Base-by-base conservation (phyloP, 2,113 vertebrate genomes). In the Aspiorhynchus laticeps region DNA sequence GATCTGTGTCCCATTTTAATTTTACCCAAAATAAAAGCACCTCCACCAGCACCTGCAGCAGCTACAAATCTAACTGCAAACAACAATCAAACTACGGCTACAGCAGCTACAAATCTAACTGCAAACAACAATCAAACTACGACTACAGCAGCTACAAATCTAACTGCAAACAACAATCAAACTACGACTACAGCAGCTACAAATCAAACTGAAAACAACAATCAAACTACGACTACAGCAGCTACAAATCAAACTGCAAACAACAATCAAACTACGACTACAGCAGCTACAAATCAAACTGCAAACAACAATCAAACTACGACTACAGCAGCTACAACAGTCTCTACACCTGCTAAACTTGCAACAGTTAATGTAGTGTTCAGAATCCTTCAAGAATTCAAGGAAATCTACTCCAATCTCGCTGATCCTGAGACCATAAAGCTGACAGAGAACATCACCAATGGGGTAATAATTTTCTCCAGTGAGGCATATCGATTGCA, bases 371-470 rank as follows among this genome's bases (percentile, higher is more conserved):
- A 21, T 53, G 3, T 77, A 10, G 14, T 10, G 12, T 77, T 77
- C 46, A 77, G 10, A 17, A 19, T 77, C 7, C 0, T 0, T 10
- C 12, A 77, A 8, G 1, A 1, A 0, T 77, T 15, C n/a, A 7
- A 77, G 11, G 2, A 0, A 0, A 19, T 0, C 12, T 76, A 28
- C 43, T 0, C 14, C n/a, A 0, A 77, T 46, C 12, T 31, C n/a
- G 4, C 0, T 51, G 0, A 51, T 28, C 1, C 11, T 26, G n/a
- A 46, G 6, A 28, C 74, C n/a, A 48, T 0, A 28, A 0, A 6
- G 1, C 38, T 46, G 24, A 0, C 24, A n/a, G 3, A 9, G 1
- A n/a, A 0, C 24, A 48, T 76, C 24, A 48, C 5, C 12, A 1
- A 0, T 26, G 21, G 0, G 41, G 74, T 75, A 75, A 75, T 26